Conservation (phyloP, 2,888 invertebrate genomes). For the Zaprionus lineosus region DNA sequence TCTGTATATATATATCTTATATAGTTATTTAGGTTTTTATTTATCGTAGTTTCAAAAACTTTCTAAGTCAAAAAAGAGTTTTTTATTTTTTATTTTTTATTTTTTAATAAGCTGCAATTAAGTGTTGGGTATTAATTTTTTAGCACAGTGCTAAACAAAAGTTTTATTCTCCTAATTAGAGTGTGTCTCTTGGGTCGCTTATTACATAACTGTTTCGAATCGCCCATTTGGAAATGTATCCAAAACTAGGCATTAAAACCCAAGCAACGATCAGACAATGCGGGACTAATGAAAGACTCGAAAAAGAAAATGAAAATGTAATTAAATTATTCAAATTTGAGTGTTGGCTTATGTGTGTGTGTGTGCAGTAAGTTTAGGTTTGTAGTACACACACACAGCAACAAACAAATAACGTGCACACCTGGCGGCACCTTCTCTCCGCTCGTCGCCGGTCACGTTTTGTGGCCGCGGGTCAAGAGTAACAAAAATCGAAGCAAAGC, state of each 20-base stretch:
- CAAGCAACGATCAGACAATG: conserved; percentile 10
- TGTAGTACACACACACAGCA: conserved; percentile 4
- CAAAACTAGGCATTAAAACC: conserved; percentile 30
- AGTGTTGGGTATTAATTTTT: conserved; percentile 12
- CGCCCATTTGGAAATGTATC: conserved; percentile 12
- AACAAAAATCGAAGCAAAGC: conserved; percentile 18
- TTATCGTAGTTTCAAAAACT: too few relatives aligned
- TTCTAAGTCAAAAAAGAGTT: conserved; percentile 3
- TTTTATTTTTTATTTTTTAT: conserved; percentile 1
- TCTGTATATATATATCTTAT: neutral
- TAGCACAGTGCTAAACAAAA: conserved; percentile 36
- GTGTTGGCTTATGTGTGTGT: too few relatives aligned
- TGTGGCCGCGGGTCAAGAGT: conserved; percentile 55
- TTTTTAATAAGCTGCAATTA: conserved; percentile 29
- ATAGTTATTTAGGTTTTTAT: too few relatives aligned
- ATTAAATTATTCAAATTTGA: conserved; percentile 63
- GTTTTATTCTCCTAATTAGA: conserved; percentile 2
- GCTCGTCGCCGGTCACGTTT: conserved; percentile 53
- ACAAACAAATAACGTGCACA: conserved; percentile 7
- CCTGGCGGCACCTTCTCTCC: conserved; percentile 6
- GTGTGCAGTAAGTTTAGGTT: conserved; percentile 20
- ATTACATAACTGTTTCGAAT: conserved; percentile 28
- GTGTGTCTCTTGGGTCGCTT: neutral
- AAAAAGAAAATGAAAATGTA: conserved; percentile 40
- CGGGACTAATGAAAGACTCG: conserved; percentile 22